Conservation (phyloP, 2,797 vertebrate species). For the Chaetophractus vellerosus region DNA sequence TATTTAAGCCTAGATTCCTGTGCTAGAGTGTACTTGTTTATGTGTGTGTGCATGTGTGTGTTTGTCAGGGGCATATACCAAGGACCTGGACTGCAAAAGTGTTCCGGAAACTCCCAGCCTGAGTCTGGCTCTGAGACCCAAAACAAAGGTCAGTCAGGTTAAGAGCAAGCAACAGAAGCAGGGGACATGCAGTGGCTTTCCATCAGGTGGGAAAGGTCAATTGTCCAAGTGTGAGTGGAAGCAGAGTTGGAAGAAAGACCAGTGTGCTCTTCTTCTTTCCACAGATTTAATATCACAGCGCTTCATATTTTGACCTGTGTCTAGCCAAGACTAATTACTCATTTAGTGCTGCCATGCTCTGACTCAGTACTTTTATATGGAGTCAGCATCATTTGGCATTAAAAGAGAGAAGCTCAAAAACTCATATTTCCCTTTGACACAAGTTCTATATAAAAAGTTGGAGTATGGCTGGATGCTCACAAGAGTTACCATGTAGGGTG, state of each 20-base stretch:
- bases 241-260: neutral
- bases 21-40: neutral
- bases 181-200: neutral
- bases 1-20: neutral
- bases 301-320: neutral
- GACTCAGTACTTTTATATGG: neutral
- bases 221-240: neutral
- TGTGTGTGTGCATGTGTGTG: neutral
- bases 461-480: conserved; percentile 47
- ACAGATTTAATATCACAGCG: neutral
- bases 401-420: conserved; percentile 12
- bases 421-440: neutral
- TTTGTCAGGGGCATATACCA: neutral
- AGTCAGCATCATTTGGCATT: neutral
- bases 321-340: conserved; percentile 24
- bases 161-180: neutral
- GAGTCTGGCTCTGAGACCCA: neutral
- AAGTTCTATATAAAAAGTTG: neutral
- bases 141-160: neutral
- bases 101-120: neutral
- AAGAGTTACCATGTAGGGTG: conserved; percentile 48
- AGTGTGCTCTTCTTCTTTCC: neutral
- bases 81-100: neutral
- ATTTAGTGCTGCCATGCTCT: neutral
- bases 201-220: neutral